phyloP scores from a whole-genome alignment of 2,113 vertebrate genomes.

The Nematolebias whitei region DNA sequence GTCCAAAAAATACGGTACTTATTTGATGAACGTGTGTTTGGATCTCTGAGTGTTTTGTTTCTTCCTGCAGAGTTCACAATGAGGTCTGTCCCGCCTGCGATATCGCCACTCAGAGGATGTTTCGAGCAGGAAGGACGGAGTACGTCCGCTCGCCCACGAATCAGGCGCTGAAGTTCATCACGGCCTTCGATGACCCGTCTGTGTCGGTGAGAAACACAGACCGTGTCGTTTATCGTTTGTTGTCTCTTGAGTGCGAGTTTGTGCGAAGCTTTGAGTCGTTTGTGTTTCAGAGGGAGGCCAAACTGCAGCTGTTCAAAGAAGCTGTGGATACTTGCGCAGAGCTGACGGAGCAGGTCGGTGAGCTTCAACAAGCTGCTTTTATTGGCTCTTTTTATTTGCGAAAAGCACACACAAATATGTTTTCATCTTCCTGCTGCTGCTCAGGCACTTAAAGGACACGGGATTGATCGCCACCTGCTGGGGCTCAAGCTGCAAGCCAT shows the following conservation, averaged over 20 bases:
- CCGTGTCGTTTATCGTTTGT: not conserved
- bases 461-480: constrained; percentile 83
- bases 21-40: not conserved
- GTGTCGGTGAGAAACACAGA: constrained; percentile 70
- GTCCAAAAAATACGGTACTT: no score
- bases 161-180: constrained; percentile 78
- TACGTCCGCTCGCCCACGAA: constrained; percentile 83
- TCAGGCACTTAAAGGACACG: constrained; percentile 81
- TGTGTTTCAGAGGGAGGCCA: constrained; percentile 76
- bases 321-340: constrained; percentile 76
- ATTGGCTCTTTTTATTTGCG: not conserved
- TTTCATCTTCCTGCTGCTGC: not conserved
- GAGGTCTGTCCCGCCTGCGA: constrained; percentile 82
- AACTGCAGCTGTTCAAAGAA: constrained; percentile 76
- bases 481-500: constrained; percentile 86
- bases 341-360: constrained; percentile 77
- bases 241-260: no score
- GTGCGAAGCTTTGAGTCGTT: not conserved
- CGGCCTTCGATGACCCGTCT: constrained; percentile 69
- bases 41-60: not conserved
- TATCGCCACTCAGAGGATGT: constrained; percentile 81
- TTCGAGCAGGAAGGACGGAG: constrained; percentile 81
- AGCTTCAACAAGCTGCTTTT: not conserved
- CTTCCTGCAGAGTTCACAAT: constrained; percentile 76
- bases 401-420: not conserved